Evolutionary conservation across 92 coral and sea anemone genomes (phyloP).

Genomic region (Epizoanthus illoricatus): DNA sequence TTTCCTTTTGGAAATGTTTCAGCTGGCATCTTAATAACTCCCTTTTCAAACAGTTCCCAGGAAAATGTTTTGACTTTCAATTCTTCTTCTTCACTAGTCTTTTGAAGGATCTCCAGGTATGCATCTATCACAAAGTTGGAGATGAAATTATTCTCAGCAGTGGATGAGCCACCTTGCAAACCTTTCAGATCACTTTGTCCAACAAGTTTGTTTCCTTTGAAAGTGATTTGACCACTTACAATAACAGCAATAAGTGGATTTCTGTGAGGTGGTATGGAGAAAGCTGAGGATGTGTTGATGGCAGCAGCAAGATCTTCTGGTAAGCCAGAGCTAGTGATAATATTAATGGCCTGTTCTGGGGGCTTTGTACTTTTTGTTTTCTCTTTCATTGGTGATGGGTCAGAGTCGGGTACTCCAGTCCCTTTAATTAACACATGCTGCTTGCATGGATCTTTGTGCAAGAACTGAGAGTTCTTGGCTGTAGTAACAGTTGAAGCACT

Average conservation of each 20-base stretch:
- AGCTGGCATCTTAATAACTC: conserved; percentile 9
- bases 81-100: conserved; percentile 21
- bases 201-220: conserved; percentile 4
- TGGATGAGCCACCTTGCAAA: background rate
- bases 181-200: background rate
- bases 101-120: conserved; percentile 29
- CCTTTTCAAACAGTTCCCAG: conserved; percentile 27
- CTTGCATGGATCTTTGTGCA: conserved; percentile 16
- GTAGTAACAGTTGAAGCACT: conserved; percentile 39
- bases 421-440: conserved; percentile 20
- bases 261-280: background rate
- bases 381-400: conserved; percentile 10
- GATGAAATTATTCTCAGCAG: conserved; percentile 12
- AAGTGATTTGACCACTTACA: background rate
- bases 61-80: conserved; percentile 27
- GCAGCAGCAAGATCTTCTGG: conserved; percentile 8
- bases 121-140: conserved; percentile 35
- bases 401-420: background rate
- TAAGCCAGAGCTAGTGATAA: conserved; percentile 18
- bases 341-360: conserved; percentile 1
- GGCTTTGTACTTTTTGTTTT: background rate
- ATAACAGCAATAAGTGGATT: background rate
- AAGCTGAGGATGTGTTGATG: background rate
- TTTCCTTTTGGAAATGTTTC: conserved; percentile 8
- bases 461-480: conserved; percentile 45